Percentiles rank a stretch among this genome's conserved stretches.
Evolutionary conservation across 2,797 vertebrate species (phyloP).

Genomic region (Presbytis comata): DNA sequence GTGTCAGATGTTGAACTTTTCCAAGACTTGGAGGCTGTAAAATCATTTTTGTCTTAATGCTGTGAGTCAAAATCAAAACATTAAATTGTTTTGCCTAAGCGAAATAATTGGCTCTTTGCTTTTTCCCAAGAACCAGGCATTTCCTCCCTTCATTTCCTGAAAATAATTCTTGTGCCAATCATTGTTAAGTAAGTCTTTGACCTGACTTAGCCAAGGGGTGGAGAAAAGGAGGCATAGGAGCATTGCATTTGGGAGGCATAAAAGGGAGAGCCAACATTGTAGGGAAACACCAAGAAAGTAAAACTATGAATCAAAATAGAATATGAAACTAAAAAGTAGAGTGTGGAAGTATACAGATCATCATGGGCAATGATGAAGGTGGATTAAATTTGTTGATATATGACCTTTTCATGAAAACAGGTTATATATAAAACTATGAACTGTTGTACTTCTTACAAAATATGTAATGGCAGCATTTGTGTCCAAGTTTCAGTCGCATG

Average conservation of each 20-base stretch:
- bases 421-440: background rate
- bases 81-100: background rate
- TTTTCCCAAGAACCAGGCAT: background rate
- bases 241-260: background rate
- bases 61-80: constrained; percentile 22
- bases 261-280: background rate
- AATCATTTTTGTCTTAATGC: background rate
- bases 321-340: background rate
- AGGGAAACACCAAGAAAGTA: background rate
- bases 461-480: background rate
- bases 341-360: background rate
- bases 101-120: background rate
- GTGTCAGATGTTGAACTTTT: background rate
- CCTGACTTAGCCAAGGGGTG: background rate
- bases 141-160: constrained; percentile 21
- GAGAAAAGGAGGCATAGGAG: background rate
- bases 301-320: background rate
- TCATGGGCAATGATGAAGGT: background rate
- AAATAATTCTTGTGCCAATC: background rate
- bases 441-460: background rate
- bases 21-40: background rate
- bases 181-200: background rate
- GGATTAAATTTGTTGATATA: background rate
- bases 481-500: background rate
- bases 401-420: background rate